These are phyloP conservation scores for Sitophilus oryzae DNA, from an alignment of 1,140 invertebrate species.

Conservation along the genomic window DNA sequence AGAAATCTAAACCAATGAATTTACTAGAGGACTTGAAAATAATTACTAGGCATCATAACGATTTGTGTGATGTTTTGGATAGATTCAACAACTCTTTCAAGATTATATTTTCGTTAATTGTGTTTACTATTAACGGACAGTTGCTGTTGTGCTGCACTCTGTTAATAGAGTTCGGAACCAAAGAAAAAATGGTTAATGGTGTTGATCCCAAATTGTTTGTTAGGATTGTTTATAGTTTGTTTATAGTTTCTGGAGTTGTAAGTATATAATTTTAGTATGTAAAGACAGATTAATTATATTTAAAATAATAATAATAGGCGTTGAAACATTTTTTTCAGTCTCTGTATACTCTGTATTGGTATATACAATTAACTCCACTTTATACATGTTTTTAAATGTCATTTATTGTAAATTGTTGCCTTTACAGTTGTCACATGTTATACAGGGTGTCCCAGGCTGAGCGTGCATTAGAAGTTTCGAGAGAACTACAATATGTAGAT, in stretches of 20 bases:
- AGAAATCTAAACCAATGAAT: too few relatives aligned
- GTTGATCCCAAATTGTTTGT: neutral
- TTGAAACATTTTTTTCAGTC: too few relatives aligned
- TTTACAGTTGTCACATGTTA: too few relatives aligned
- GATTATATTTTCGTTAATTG: neutral
- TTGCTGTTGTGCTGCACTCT: neutral
- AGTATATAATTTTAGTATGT: neutral
- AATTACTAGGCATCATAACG: neutral
- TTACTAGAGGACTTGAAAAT: neutral
- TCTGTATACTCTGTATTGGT: too few relatives aligned
- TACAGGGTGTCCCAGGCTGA: too few relatives aligned
- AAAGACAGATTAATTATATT: neutral
- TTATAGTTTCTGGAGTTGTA: neutral
- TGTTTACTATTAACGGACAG: neutral
- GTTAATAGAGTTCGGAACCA: neutral
- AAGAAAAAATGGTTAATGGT: neutral
- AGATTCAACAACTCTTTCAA: neutral
- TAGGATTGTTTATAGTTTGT: neutral
- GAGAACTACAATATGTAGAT: too few relatives aligned
- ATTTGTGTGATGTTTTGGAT: neutral
- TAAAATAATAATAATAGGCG: too few relatives aligned
- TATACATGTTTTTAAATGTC: too few relatives aligned
- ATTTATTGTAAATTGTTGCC: too few relatives aligned
- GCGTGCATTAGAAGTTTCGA: too few relatives aligned
- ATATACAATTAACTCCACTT: too few relatives aligned